A percentile compares a stretch with the other conserved stretches of the same genome.
phyloP scores from a whole-genome alignment of 2,113 vertebrate genomes.

The Neofelis nebulosa region DNA sequence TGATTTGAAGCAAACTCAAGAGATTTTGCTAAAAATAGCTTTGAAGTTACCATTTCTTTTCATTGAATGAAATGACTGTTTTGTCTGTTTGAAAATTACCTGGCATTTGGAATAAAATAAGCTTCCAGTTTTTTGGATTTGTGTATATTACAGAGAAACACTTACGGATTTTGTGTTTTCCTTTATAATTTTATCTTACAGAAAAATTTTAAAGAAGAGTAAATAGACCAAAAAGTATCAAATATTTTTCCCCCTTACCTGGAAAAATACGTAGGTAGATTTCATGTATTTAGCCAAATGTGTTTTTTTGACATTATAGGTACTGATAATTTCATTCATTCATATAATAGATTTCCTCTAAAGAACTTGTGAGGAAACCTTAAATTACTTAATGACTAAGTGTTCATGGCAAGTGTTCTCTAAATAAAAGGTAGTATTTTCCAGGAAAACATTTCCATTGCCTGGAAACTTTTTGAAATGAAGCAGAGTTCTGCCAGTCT shows the following conservation, averaged over 20 bases:
- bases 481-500: constrained; percentile 69
- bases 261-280: constrained; percentile 36
- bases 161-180: constrained; percentile 51
- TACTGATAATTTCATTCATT: constrained; percentile 68
- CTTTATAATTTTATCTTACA: constrained; percentile 47
- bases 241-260: not conserved
- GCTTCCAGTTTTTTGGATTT: constrained; percentile 38
- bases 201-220: constrained; percentile 44
- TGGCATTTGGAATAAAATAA: constrained; percentile 63
- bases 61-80: constrained; percentile 61
- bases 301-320: constrained; percentile 47
- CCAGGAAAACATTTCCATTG: constrained; percentile 77
- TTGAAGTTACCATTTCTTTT: constrained; percentile 57
- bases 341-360: constrained; percentile 66
- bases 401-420: constrained; percentile 72
- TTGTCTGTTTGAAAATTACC: constrained; percentile 75
- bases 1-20: constrained; percentile 34
- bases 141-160: constrained; percentile 43
- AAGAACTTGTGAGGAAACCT: constrained; percentile 69
- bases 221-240: constrained; percentile 9
- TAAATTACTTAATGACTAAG: constrained; percentile 78
- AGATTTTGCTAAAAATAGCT: constrained; percentile 53
- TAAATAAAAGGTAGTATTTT: constrained; percentile 77
- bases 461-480: constrained; percentile 78
- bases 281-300: constrained; percentile 50